A percentile compares a stretch with the other conserved stretches of the same genome.
phyloP scores from a whole-genome alignment of 1,140 invertebrate genomes.

The Oryzaephilus surinamensis region DNA sequence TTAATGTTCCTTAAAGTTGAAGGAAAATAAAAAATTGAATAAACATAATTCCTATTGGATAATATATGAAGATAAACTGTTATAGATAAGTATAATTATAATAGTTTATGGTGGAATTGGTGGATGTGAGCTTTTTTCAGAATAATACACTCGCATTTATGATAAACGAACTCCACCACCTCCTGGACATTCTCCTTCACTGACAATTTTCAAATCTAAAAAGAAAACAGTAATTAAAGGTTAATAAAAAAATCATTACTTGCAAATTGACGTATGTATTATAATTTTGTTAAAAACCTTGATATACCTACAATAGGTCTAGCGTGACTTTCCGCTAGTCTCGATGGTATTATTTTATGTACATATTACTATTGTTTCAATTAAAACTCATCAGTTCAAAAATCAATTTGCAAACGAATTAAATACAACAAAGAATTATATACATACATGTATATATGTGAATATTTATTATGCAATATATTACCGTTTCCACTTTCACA shows the following conservation, averaged over 20 bases:
- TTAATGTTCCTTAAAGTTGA: too few species aligned
- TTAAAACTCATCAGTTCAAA: not conserved
- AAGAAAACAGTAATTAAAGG: conserved; percentile 9
- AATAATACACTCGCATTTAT: too few species aligned
- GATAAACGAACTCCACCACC: conserved; percentile 43
- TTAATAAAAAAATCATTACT: not conserved
- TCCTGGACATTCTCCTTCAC: conserved; percentile 43
- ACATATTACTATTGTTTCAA: not conserved
- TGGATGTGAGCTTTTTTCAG: too few species aligned
- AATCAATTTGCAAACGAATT: too few species aligned
- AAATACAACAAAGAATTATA: not conserved
- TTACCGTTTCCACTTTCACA: conserved; percentile 45
- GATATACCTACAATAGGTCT: not conserved
- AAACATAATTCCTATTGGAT: too few species aligned
- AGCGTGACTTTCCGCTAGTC: too few species aligned
- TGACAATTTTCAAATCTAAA: conserved; percentile 40
- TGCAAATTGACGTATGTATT: not conserved
- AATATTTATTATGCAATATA: conserved; percentile 1
- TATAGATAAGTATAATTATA: too few species aligned
- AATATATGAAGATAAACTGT: too few species aligned
- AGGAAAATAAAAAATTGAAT: too few species aligned
- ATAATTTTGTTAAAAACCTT: too few species aligned
- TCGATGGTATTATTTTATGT: conserved; percentile 8
- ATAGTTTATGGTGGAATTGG: too few species aligned
- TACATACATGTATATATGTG: conserved; percentile 1